phyloP scores from a whole-genome alignment of 1,140 invertebrate species.

The Zaprionus africanus region DNA sequence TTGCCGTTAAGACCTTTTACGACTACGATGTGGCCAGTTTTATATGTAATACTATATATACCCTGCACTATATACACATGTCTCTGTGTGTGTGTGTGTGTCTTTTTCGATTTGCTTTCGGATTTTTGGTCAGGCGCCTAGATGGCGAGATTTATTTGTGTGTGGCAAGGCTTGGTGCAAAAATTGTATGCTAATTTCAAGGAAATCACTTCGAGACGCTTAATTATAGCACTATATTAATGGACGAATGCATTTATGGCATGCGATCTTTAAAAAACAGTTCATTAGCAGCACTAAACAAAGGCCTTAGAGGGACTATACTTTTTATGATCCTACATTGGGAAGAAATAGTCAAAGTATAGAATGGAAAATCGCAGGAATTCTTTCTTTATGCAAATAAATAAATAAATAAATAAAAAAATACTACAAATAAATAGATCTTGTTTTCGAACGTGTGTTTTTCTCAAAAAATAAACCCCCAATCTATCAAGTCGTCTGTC shows the following conservation, averaged over 20 bases:
- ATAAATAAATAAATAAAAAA: background rate
- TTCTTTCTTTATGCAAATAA: background rate
- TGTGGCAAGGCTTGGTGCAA: constrained; percentile 42
- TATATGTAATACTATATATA: constrained; percentile 1
- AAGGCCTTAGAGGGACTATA: background rate
- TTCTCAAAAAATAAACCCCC: too few species aligned
- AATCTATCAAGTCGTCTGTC: background rate
- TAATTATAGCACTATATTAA: constrained; percentile 64
- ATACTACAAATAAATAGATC: background rate
- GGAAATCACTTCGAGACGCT: constrained; percentile 38
- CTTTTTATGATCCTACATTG: background rate
- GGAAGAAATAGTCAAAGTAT: background rate
- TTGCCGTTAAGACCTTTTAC: constrained; percentile 59
- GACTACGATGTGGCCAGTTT: constrained; percentile 30
- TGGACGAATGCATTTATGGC: constrained; percentile 47
- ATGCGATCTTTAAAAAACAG: constrained; percentile 29
- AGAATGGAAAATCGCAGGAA: background rate
- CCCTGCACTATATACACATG: background rate
- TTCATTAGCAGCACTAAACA: constrained; percentile 13
- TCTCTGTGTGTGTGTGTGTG: background rate
- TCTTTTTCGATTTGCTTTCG: background rate
- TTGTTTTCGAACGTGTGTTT: too few species aligned
- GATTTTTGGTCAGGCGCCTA: constrained; percentile 60
- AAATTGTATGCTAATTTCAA: constrained; percentile 73
- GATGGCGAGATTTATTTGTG: constrained; percentile 19